These are phyloP conservation scores for Neolamprologus sp. DNA, from an alignment of 2,113 vertebrate genomes.

Conservation along the genomic window DNA sequence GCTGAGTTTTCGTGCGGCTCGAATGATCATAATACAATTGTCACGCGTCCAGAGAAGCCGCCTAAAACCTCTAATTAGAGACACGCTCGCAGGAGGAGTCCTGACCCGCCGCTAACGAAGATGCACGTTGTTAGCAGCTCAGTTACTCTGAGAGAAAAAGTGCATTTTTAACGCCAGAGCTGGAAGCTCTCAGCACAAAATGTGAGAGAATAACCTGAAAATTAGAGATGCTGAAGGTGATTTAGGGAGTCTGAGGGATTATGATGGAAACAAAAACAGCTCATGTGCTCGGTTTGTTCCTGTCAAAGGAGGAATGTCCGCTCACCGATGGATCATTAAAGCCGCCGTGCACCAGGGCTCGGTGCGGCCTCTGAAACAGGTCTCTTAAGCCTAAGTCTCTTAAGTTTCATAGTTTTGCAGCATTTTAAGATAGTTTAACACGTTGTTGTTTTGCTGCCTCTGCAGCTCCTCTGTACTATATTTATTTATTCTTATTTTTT, in stretches of 20 bases:
- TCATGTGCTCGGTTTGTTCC: neutral
- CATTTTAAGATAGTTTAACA: neutral
- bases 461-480: neutral
- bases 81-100: neutral
- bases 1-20: neutral
- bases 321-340: neutral
- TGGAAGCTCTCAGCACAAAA: neutral
- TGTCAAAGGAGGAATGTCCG: fast-evolving
- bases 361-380: fast-evolving
- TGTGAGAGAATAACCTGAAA: fast-evolving
- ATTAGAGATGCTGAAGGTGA: fast-evolving
- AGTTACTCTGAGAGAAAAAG: neutral
- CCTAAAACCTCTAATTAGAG: neutral
- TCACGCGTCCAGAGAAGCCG: neutral
- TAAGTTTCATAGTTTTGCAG: neutral
- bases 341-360: fast-evolving
- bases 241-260: neutral
- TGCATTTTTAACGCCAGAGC: neutral
- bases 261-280: neutral
- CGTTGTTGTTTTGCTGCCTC: neutral
- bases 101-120: neutral
- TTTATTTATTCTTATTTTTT: neutral
- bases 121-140: neutral
- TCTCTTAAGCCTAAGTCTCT: neutral
- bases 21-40: neutral